Percentiles rank a stretch among this genome's conserved stretches.
Conservation (phyloP, 1,140 invertebrate genomes). For the Brachionus plicatilis region DNA sequence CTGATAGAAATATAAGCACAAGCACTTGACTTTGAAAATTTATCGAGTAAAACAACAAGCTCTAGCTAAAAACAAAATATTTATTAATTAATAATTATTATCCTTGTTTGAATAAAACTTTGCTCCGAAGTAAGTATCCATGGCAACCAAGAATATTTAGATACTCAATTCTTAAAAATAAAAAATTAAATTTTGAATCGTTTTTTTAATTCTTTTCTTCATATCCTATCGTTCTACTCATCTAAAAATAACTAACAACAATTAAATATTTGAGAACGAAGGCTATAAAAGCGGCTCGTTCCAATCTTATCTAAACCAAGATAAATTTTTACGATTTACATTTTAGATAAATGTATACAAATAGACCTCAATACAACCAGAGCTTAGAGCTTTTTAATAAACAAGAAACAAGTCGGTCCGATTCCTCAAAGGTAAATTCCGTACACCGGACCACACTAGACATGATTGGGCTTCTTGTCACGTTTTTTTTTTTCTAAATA, state of each 20-base stretch:
- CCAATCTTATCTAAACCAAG: neutral
- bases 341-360: neutral
- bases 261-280: neutral
- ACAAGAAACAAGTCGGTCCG: neutral
- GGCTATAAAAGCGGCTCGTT: neutral
- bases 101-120: slow-evolving; percentile 26
- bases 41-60: neutral
- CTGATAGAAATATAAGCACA: neutral
- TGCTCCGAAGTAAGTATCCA: neutral
- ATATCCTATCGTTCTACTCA: neutral
- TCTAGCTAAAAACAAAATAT: slow-evolving; percentile 9
- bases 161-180: neutral
- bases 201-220: neutral
- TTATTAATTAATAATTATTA: slow-evolving; percentile 36
- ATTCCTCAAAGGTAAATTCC: slow-evolving; percentile 31
- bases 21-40: neutral
- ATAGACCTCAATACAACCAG: neutral
- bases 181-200: neutral
- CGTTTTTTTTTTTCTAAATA: neutral
- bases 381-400: neutral
- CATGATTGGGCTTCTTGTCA: neutral
- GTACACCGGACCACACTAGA: too few species aligned
- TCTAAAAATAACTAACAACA: neutral
- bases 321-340: neutral
- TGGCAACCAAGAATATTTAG: neutral